Base-by-base conservation (phyloP, 1,140 invertebrate genomes). In the Listronotus oregonensis region DNA sequence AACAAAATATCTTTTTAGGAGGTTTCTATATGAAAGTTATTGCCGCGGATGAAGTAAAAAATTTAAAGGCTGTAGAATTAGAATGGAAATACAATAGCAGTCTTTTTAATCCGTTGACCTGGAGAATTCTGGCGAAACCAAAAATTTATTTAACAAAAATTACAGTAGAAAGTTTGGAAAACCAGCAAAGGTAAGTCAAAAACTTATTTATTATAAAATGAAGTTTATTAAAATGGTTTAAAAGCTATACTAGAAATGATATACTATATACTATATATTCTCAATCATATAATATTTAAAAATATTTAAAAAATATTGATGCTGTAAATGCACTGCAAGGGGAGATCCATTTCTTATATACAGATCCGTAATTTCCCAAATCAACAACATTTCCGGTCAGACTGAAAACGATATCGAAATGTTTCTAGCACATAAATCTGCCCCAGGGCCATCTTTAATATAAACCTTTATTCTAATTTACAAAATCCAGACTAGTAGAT, bases 61-160 rank as follows among this genome's bases (percentile, higher is more conserved):
- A 85, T 46, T 84, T 91, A 79, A 73, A 79, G 11, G 82, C 85
- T 7, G 85, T 88, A 0, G 85, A 89, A 64, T 83, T 94, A 0
- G 84, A 88, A 67, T 94, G 90, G 90, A 85, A 87, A 69, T 91
- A 91, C 68, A 85, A 89, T 63, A 88, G 87, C 1, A 91, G 86
- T 55, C 73, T 92, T 8, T 85, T 93, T 62, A 94, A 93, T 78
- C 90, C 91, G 0, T 83, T 94, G 40, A 93, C 91, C 0, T 94
- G 91, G 92, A 82, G 92, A 58, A 77, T 93, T 6, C 78, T 93
- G 8, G 83, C 87, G 55, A 85, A 85, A 14, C 89, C 91, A 0
- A 84, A 85, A 55, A 85, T 90, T 39, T 90, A 88, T 69, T 78
- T 93, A 31, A 85, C 87, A 32, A 87, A 86, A 47, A 75, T 93